These are phyloP conservation scores for Astropecten irregularis DNA, from an alignment of 53 echinoderm and acorn worm genomes.

Conservation along the genomic window DNA sequence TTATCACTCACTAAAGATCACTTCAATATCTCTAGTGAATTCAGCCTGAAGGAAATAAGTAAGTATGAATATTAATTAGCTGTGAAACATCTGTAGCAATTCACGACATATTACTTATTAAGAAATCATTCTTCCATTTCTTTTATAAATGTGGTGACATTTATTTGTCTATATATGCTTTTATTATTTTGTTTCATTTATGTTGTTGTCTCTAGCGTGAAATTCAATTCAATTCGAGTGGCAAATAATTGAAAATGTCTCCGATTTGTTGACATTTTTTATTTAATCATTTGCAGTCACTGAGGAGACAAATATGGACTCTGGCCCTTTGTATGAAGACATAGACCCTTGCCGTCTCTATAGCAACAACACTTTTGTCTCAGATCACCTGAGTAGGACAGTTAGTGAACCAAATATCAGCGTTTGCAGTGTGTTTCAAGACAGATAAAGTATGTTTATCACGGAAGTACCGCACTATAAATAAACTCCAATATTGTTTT, in stretches of 20 bases:
- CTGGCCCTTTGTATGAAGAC: constrained; percentile 39
- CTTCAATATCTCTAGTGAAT: background rate
- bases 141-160: no score
- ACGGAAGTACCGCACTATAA: background rate
- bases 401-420: constrained; percentile 26
- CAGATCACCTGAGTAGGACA: constrained; percentile 25
- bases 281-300: background rate
- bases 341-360: constrained; percentile 42
- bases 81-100: no score
- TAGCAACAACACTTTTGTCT: constrained; percentile 35
- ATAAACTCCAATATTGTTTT: background rate
- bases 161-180: no score
- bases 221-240: no score
- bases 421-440: background rate
- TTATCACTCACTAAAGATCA: constrained; percentile 5
- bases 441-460: background rate
- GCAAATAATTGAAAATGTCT: no score
- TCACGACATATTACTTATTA: no score
- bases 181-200: no score
- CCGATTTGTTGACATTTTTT: no score
- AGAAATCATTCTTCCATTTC: no score
- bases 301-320: constrained; percentile 35
- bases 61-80: background rate
- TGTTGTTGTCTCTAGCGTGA: no score
- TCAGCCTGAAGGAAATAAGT: constrained; percentile 26